Evolutionary conservation across 2,888 invertebrate genomes (phyloP).

Genomic region (Pecten maximus): DNA sequence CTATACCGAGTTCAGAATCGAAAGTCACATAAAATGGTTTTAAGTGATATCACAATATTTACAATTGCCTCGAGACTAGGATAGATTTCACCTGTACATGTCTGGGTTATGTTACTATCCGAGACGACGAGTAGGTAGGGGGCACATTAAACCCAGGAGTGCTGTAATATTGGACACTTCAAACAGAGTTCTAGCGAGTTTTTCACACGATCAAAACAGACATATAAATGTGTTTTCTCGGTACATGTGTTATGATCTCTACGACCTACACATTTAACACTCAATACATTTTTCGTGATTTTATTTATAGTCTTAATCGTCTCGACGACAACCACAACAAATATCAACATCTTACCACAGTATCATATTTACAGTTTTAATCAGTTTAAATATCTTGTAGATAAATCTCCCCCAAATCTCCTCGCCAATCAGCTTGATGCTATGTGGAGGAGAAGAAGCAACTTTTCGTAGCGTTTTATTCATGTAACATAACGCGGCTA

Average conservation of each 20-base stretch:
- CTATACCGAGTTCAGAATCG: not conserved
- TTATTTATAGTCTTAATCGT: not conserved
- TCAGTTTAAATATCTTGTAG: too few relatives aligned
- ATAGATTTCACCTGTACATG: not conserved
- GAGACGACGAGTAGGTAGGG: not conserved
- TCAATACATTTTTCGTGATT: not conserved
- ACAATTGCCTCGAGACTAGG: not conserved
- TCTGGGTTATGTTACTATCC: not conserved
- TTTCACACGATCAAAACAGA: not conserved
- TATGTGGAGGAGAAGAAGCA: too few relatives aligned
- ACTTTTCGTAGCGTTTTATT: too few relatives aligned
- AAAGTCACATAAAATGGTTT: constrained; percentile 11
- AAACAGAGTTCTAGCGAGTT: not conserved
- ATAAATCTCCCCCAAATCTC: too few relatives aligned
- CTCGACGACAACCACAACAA: not conserved
- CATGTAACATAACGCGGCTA: too few relatives aligned
- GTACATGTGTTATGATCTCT: not conserved
- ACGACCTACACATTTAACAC: not conserved
- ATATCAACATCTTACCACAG: not conserved
- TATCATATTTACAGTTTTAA: not conserved
- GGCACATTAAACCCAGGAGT: not conserved
- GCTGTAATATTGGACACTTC: not conserved
- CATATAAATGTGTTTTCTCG: not conserved
- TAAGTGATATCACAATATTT: constrained; percentile 32
- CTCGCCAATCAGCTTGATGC: too few relatives aligned